phyloP scores from a whole-genome alignment of 1,140 invertebrate genomes.

The Penaeus chinensis region DNA sequence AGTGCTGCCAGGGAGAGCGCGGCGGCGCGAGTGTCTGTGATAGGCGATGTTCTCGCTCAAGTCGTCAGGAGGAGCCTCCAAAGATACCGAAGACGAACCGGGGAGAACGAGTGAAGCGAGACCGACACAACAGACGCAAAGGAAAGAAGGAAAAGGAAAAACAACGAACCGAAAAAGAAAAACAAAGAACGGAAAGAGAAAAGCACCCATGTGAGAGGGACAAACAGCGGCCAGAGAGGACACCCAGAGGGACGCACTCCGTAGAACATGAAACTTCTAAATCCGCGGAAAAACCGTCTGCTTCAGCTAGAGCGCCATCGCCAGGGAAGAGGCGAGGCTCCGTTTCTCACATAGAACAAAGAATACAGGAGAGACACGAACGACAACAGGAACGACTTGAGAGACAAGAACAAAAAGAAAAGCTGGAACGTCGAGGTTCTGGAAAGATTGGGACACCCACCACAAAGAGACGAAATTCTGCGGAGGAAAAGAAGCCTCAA shows the following conservation, averaged over 20 bases:
- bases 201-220: constrained; percentile 34
- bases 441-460: constrained; percentile 11
- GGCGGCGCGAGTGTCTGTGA: constrained; percentile 36
- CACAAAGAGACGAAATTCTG: constrained; percentile 30
- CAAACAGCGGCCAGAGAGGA: constrained; percentile 16
- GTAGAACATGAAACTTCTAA: neutral
- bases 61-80: constrained; percentile 45
- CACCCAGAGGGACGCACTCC: neutral
- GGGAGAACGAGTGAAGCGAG: constrained; percentile 60
- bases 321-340: constrained; percentile 56
- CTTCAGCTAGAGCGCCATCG: constrained; percentile 43
- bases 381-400: constrained; percentile 58
- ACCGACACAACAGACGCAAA: constrained; percentile 58
- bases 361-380: constrained; percentile 63
- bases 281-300: neutral
- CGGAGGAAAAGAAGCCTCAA: constrained; percentile 32
- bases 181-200: neutral
- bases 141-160: constrained; percentile 58
- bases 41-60: constrained; percentile 45
- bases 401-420: constrained; percentile 44
- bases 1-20: constrained; percentile 38
- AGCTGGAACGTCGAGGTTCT: constrained; percentile 41
- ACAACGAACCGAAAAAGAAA: constrained; percentile 7
- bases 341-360: constrained; percentile 62
- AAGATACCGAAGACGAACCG: constrained; percentile 53